phyloP scores from a whole-genome alignment of 2,888 invertebrate species.

The Phengaris arion region DNA sequence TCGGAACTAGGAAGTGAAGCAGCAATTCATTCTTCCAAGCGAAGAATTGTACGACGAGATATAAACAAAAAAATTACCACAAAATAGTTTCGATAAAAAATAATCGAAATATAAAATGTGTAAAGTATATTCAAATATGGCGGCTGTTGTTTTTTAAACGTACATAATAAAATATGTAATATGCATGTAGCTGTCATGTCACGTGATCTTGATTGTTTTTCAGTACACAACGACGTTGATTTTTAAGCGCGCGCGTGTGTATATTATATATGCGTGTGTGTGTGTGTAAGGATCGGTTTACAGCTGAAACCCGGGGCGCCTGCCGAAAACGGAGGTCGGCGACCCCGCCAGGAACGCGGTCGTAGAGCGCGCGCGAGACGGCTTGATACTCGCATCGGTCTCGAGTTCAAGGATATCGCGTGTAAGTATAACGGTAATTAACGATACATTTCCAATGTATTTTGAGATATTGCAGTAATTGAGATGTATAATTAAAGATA shows the following conservation, averaged over 20 bases:
- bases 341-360: conserved; percentile 72
- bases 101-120: background rate
- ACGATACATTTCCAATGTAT: background rate
- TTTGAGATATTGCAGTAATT: too few relatives aligned
- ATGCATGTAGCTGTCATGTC: conserved; percentile 35
- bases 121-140: conserved; percentile 21
- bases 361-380: conserved; percentile 51
- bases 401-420: conserved; percentile 34
- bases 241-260: conserved; percentile 48
- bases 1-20: too few relatives aligned
- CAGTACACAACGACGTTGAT: conserved; percentile 49
- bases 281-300: conserved; percentile 73
- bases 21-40: too few relatives aligned
- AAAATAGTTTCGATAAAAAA: background rate
- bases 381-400: conserved; percentile 54
- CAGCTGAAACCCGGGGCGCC: conserved; percentile 77
- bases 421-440: conserved; percentile 22
- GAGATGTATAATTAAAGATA: too few relatives aligned
- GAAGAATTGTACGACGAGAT: too few relatives aligned
- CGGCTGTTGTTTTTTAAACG: conserved; percentile 31
- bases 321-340: conserved; percentile 76
- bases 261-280: conserved; percentile 40
- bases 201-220: conserved; percentile 45
- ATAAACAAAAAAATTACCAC: too few relatives aligned
- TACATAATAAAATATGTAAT: conserved; percentile 36